Conservation (phyloP, 2,113 vertebrate species). For the Tyto alba region DNA sequence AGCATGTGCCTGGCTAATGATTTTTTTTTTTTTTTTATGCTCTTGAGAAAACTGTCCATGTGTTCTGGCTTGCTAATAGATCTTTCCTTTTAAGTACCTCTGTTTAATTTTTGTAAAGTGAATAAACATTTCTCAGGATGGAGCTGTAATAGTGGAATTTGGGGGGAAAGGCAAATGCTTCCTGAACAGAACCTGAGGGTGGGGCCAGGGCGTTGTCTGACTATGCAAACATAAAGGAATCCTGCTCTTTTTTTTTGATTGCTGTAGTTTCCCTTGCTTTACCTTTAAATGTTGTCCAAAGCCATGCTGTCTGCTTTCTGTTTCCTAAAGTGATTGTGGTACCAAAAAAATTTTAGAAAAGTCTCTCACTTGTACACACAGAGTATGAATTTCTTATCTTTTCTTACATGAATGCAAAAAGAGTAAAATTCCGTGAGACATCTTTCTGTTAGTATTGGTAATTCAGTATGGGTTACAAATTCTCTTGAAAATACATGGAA, state of each 20-base stretch:
- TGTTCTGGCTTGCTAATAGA: background rate
- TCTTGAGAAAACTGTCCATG: background rate
- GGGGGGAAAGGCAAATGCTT: background rate
- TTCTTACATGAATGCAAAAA: background rate
- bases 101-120: background rate
- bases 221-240: background rate
- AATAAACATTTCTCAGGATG: background rate
- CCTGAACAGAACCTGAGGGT: background rate
- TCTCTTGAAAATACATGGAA: background rate
- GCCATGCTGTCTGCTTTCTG: background rate
- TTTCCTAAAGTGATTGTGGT: background rate
- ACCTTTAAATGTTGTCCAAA: background rate
- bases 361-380: background rate
- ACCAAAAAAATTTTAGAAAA: background rate
- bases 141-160: background rate
- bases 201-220: background rate
- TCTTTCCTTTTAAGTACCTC: background rate
- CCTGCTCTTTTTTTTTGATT: background rate
- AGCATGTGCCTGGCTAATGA: background rate
- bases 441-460: background rate
- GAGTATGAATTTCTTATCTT: background rate
- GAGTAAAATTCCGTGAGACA: background rate
- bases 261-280: background rate
- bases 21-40: background rate
- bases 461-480: background rate